A percentile compares a stretch with the other conserved stretches of the same genome.
phyloP scores from a whole-genome alignment of 2,888 invertebrate genomes.

The Stenoptilia bipunctidactyla region DNA sequence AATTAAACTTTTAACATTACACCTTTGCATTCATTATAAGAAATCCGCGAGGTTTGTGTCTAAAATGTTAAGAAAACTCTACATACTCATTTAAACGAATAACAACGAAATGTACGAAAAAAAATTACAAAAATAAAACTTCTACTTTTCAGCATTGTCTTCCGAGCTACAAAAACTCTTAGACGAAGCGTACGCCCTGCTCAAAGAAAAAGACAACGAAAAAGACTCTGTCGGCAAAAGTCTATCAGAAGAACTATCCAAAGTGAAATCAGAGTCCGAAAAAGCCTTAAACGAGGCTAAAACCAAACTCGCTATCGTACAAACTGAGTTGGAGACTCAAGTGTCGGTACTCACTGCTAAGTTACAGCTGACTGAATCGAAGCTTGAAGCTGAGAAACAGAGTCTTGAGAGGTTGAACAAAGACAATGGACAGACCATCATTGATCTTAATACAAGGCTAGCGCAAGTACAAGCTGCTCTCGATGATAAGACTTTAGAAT shows the following conservation, averaged over 20 bases:
- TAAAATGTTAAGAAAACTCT: too few relatives aligned
- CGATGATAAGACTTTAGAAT: conserved; percentile 63
- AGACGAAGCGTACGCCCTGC: conserved; percentile 63
- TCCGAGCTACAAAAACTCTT: conserved; percentile 61
- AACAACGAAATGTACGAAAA: too few relatives aligned
- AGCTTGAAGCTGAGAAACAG: conserved; percentile 55
- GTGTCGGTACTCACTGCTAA: conserved; percentile 66
- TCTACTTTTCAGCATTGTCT: conserved; percentile 48
- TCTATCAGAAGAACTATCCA: conserved; percentile 56
- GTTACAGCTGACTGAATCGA: conserved; percentile 63
- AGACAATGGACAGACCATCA: conserved; percentile 57
- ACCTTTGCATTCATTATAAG: too few relatives aligned
- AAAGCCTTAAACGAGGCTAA: conserved; percentile 60
- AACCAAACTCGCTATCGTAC: conserved; percentile 77
- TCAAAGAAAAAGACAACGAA: conserved; percentile 63
- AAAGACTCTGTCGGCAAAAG: conserved; percentile 63
- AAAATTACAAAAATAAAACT: conserved; percentile 1
- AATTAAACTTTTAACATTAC: too few relatives aligned
- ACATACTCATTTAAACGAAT: too few relatives aligned
- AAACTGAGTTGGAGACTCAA: conserved; percentile 73
- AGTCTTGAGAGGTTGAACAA: conserved; percentile 56
- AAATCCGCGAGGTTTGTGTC: too few relatives aligned
- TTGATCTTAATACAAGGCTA: conserved; percentile 56
- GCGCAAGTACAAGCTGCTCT: conserved; percentile 58
- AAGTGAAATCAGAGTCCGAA: conserved; percentile 62